These are phyloP conservation scores for Nomada hirtipes DNA, from an alignment of 2,888 invertebrate genomes.

Conservation along the genomic window DNA sequence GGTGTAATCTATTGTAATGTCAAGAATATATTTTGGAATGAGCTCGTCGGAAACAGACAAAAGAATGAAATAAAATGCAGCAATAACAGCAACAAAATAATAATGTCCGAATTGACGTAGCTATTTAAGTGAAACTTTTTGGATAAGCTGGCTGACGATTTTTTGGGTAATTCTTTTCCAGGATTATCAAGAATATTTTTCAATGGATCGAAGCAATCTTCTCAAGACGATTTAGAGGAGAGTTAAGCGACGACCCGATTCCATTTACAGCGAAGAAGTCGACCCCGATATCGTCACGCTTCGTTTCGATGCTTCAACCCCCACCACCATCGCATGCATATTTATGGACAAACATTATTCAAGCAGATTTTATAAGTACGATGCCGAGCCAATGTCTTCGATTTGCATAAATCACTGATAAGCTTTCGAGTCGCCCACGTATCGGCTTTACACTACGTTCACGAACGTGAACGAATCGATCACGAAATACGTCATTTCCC, in stretches of 20 bases:
- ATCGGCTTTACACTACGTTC: slow-evolving; percentile 25
- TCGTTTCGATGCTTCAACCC: slow-evolving; percentile 64
- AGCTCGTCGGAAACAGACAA: neutral
- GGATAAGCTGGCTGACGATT: too few relatives aligned
- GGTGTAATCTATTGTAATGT: slow-evolving; percentile 31
- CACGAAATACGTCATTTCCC: slow-evolving; percentile 34
- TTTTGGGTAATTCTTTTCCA: neutral
- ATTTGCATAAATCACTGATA: slow-evolving; percentile 81
- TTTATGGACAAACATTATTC: slow-evolving; percentile 82
- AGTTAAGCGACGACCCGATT: slow-evolving; percentile 74
- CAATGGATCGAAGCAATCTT: neutral
- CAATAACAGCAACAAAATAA: neutral
- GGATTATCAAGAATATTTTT: neutral
- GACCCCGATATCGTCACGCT: slow-evolving; percentile 80
- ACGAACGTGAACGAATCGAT: slow-evolving; percentile 56
- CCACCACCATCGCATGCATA: slow-evolving; percentile 76
- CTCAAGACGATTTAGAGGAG: slow-evolving; percentile 30
- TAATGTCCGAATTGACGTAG: neutral
- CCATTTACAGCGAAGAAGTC: slow-evolving; percentile 70
- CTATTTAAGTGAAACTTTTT: neutral
- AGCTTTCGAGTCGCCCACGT: slow-evolving; percentile 72
- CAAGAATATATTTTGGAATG: slow-evolving; percentile 10
- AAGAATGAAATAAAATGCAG: neutral
- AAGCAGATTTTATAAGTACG: slow-evolving; percentile 82
- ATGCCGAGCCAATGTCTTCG: slow-evolving; percentile 75